phyloP scores from a whole-genome alignment of 2,113 vertebrate genomes.

The Apistogramma diplotaenia region DNA sequence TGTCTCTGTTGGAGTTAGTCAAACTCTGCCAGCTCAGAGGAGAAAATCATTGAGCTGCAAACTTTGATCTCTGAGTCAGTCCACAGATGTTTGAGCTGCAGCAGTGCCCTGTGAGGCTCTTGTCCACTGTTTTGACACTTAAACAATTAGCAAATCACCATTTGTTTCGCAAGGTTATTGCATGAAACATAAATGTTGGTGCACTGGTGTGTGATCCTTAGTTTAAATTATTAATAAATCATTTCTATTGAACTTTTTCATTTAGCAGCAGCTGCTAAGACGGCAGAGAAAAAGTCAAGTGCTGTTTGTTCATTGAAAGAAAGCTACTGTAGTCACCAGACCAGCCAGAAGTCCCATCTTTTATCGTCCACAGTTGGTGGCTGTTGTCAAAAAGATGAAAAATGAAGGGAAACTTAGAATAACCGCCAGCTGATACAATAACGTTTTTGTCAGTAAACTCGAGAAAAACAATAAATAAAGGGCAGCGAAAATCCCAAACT shows the following conservation, averaged over 20 bases:
- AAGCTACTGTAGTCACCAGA: neutral
- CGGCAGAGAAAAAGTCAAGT: neutral
- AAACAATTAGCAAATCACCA: neutral
- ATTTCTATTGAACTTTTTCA: neutral
- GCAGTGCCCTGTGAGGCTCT: neutral
- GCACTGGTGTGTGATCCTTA: neutral
- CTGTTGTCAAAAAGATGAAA: neutral
- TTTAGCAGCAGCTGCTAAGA: neutral
- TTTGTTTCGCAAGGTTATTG: neutral
- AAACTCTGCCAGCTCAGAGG: conserved; percentile 32
- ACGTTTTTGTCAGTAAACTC: neutral
- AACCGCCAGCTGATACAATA: neutral
- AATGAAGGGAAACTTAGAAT: neutral
- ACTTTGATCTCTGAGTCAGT: conserved; percentile 39
- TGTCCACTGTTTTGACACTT: neutral
- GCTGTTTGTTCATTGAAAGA: neutral
- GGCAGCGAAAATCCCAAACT: neutral
- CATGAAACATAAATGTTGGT: neutral
- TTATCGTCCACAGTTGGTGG: neutral
- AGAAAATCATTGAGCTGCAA: conserved; percentile 46
- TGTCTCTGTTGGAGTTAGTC: conserved; percentile 33
- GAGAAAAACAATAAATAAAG: neutral
- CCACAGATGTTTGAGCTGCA: conserved; percentile 5
- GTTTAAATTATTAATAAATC: neutral
- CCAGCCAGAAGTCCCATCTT: neutral